These are phyloP conservation scores for Erethizon dorsatum DNA, from an alignment of 2,797 vertebrate genomes.

Conservation along the genomic window DNA sequence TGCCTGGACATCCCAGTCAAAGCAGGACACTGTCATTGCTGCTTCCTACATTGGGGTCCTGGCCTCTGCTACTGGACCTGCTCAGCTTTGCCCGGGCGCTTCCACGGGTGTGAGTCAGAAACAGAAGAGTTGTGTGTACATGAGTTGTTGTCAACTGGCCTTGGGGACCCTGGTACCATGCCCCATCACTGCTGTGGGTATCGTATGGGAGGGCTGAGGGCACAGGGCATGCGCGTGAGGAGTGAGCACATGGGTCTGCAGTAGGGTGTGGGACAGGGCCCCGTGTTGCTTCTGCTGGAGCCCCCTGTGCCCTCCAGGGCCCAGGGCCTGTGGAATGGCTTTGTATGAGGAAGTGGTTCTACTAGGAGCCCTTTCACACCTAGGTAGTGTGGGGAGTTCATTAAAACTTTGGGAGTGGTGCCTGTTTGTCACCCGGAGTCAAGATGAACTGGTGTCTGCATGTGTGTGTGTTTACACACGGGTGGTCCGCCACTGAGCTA, in stretches of 20 bases:
- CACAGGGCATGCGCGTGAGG: background rate
- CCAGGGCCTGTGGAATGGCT: background rate
- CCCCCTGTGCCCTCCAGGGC: background rate
- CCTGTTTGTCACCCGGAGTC: constrained; percentile 14
- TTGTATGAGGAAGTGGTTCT: background rate
- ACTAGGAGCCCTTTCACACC: background rate
- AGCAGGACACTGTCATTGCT: background rate
- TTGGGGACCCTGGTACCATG: background rate
- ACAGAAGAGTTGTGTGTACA: background rate
- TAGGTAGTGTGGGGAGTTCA: background rate
- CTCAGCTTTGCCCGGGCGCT: background rate
- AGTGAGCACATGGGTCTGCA: background rate
- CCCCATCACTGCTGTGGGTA: background rate
- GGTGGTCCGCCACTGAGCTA: background rate
- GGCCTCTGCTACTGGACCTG: background rate
- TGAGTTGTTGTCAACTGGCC: background rate
- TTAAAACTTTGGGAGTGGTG: constrained; percentile 16
- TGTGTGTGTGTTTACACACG: background rate
- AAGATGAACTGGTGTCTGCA: constrained; percentile 74
- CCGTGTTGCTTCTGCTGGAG: background rate
- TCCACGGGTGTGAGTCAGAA: background rate
- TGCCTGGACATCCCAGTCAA: background rate
- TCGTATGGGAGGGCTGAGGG: background rate
- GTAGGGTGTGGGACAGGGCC: background rate
- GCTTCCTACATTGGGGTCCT: background rate